Base-by-base conservation (phyloP, 2,888 invertebrate species). In the Mesoligia furuncula region DNA sequence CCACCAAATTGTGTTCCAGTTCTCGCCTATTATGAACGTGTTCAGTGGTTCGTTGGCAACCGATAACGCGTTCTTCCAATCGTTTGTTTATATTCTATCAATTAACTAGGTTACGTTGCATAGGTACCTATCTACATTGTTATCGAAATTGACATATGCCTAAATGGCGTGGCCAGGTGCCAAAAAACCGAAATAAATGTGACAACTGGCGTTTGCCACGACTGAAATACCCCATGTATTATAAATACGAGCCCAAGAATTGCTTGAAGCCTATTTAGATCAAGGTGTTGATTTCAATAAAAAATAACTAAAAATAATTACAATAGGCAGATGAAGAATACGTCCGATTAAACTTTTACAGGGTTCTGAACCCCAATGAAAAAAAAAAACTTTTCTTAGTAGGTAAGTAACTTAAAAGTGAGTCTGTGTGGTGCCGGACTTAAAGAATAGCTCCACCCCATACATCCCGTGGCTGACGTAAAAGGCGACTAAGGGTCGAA, bases 131-230 rank as follows among this genome's bases (percentile, higher is more conserved):
- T 27, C 42, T 76, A 84, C 75, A 83, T 80, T 83, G 81, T 83
- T 81, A 83, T 68, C 82, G 77, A 84, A 83, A 90, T 91, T 93
- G 92, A 93, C 91, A 91, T 92, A 92, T 90, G 88, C 85, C 88
- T 91, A 90, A 91, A 91, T 91, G 90, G 90, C 90, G 89, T 91
- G 92, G 93, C 91, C 69, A 57, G 51, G 68, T 80, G 93, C 93
- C 93, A 93, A 90, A 90, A 89, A 87, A 84, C 89, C 77, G 81
- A 90, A 91, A 92, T 91, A 92, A 91, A 91, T 86, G 88, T 91
- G 90, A 90, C 91, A 90, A 88, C 79, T 81, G 82, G 80, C 83
- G 86, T 88, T 88, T 88, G 89, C 82, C 70, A 80, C 84, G 86
- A 85, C 89, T 88, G 76, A 90, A 91, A 88, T 90, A 90, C 74